Percentiles rank a stretch among this genome's conserved stretches.
Evolutionary conservation across 2,113 vertebrate genomes (phyloP).

Genomic region (Cranoglanis bouderius): DNA sequence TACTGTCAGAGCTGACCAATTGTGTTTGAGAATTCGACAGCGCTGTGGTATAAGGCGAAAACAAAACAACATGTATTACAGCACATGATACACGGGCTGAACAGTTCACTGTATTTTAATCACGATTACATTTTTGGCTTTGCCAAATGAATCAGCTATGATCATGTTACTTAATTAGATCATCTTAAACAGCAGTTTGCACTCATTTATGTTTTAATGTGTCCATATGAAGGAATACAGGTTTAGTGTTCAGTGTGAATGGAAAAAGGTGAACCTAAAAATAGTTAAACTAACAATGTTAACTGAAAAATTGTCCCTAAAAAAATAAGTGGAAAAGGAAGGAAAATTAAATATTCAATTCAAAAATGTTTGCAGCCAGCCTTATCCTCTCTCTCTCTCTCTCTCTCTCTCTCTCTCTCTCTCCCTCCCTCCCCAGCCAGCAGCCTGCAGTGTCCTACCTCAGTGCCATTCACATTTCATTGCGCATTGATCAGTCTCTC

Average conservation of each 20-base stretch:
- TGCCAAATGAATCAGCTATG: not conserved
- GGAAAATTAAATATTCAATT: no score
- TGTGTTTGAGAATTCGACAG: not conserved
- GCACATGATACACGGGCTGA: not conserved
- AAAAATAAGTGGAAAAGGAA: not conserved
- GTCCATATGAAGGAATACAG: not conserved
- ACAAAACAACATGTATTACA: not conserved
- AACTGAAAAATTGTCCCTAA: not conserved
- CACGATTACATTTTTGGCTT: not conserved
- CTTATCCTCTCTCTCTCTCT: not conserved
- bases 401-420: not conserved
- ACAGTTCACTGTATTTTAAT: not conserved
- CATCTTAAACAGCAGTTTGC: not conserved
- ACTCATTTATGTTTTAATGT: not conserved
- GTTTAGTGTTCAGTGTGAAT: not conserved
- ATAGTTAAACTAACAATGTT: not conserved
- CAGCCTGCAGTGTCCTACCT: conserved; percentile 46
- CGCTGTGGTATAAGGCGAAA: not conserved
- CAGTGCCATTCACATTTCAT: conserved; percentile 43
- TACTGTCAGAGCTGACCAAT: not conserved
- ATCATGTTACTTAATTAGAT: not conserved
- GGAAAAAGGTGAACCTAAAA: not conserved
- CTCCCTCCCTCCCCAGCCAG: not conserved
- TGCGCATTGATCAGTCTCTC: conserved; percentile 39
- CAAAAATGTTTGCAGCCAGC: no score